Conservation (phyloP, 2,888 invertebrate genomes). For the Eupithecia centaureata region DNA sequence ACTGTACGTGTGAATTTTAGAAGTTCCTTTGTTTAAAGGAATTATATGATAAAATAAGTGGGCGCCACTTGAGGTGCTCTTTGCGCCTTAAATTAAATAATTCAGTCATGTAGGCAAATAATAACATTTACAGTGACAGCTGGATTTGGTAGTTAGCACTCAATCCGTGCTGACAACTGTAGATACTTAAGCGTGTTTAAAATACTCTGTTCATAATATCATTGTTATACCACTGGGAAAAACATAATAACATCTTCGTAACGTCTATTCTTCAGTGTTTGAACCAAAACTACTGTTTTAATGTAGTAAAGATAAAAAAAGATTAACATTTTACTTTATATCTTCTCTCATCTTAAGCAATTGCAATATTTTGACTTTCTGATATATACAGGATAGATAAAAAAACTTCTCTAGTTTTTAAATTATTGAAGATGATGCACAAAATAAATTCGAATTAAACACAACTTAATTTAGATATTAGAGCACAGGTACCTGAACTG, state of each 20-base stretch:
- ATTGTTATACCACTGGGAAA: not conserved
- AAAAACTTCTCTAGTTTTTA: too few species aligned
- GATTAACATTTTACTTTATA: not conserved
- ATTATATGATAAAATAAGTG: too few species aligned
- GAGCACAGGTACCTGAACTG: not conserved
- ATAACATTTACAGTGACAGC: not conserved
- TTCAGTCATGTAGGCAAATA: conserved; percentile 32
- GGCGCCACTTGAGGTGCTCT: too few species aligned
- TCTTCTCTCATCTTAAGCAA: not conserved
- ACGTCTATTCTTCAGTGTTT: not conserved
- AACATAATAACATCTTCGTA: not conserved
- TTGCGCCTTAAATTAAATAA: conserved; percentile 26
- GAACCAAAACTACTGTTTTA: not conserved
- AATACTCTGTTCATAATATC: not conserved
- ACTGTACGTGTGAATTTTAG: too few species aligned
- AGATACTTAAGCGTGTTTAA: not conserved
- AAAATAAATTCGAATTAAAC: not conserved
- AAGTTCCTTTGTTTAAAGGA: too few species aligned
- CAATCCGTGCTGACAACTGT: not conserved
- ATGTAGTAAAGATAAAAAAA: not conserved
- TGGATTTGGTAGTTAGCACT: not conserved
- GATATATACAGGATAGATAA: not conserved
- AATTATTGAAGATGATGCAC: not conserved
- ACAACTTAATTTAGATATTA: not conserved
- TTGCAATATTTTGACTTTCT: not conserved